Evolutionary conservation across 2,888 invertebrate species (phyloP), one percentile per base, ranked within the genome.

Genomic region (Heliconius erato): DNA sequence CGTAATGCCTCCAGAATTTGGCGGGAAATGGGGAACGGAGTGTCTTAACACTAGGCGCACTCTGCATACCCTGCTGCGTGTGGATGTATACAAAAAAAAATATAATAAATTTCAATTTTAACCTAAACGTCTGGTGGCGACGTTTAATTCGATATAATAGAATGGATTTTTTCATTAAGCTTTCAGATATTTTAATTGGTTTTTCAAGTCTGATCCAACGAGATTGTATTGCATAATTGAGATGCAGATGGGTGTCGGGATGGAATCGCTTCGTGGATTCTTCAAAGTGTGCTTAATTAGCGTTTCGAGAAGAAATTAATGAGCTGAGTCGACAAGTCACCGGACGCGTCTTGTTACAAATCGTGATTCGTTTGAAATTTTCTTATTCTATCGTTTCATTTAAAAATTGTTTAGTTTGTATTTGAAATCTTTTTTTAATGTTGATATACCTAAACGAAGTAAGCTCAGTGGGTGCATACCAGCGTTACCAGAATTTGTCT

Each of bases 231-330:
- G 89, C 90, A 91, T 91, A 91, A 92, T 91, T 91, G 89, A 92
- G 88, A 91, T 90, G 91, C 90, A 90, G 86, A 89, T 86, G 85
- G 87, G 86, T 85, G 87, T 84, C 88, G 89, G 88, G 91, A 89
- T 88, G 88, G 90, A 91, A 93, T 91, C 90, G 88, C 88, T 88
- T 88, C 86, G 87, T 92, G 92, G 93, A 94, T 92, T 91, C 92
- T 93, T 93, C 90, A 93, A 91, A 91, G 90, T 89, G 89, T 88
- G 87, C 91, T 92, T 93, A 92, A 94, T 94, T 93, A 92, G 91
- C 89, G 90, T 90, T 91, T 91, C 90, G 89, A 91, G 91, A 89
- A 91, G 91, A 91, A 91, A 89, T 91, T 94, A 92, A 93, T 93
- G 92, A 93, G 91, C 90, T 90, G 82, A 84, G 80, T 83, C 83